Conservation (phyloP, 2,888 invertebrate species). For the Alcis repandata region DNA sequence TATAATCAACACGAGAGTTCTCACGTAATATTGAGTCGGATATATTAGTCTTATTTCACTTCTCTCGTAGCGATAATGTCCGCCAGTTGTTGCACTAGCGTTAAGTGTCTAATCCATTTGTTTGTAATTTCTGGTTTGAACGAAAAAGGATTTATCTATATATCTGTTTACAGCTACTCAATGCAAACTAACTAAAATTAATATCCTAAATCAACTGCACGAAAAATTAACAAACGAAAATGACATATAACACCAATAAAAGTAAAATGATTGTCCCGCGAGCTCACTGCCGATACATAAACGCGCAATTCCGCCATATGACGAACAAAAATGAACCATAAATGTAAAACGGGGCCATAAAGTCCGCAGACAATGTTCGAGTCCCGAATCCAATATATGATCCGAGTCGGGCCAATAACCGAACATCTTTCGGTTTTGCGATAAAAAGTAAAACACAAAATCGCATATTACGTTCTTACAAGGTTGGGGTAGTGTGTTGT, state of each 20-base stretch:
- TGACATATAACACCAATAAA: slow-evolving; percentile 22
- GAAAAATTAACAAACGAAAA: slow-evolving; percentile 12
- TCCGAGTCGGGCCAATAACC: slow-evolving; percentile 37
- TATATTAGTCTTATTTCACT: no score
- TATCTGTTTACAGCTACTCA: no score
- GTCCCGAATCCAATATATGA: slow-evolving; percentile 45
- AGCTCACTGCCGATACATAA: slow-evolving; percentile 22
- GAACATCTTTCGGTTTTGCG: slow-evolving; percentile 42
- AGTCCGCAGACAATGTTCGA: slow-evolving; percentile 45
- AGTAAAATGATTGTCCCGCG: slow-evolving; percentile 18
- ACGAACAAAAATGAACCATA: slow-evolving; percentile 43
- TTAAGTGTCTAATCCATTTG: no score
- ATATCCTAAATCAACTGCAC: background rate
- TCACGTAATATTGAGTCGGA: no score
- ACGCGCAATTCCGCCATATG: slow-evolving; percentile 33
- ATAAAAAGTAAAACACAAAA: slow-evolving; percentile 41
- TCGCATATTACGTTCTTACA: slow-evolving; percentile 22
- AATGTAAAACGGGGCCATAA: slow-evolving; percentile 46
- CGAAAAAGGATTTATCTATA: no score
- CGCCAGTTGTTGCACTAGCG: no score
- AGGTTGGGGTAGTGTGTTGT: background rate
- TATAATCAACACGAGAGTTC: no score
- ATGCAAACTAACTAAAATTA: background rate
- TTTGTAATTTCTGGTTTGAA: no score
- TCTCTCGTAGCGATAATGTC: no score